Conservation (phyloP, 1,140 invertebrate species). For the Macrosteles quadrilineatus region DNA sequence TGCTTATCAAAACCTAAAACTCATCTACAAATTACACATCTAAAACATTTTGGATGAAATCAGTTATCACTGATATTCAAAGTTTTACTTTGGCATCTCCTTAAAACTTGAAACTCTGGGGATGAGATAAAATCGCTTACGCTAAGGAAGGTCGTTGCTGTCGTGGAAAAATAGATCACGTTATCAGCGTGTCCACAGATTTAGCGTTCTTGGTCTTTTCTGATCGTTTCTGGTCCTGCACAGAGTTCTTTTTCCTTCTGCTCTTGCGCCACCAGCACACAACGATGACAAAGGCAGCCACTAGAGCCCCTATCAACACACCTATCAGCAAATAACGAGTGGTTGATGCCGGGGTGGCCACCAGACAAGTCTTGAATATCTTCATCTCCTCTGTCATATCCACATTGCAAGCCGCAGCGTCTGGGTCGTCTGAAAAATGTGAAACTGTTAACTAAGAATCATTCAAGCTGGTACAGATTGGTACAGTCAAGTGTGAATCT, state of each 20-base stretch:
- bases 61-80: too few relatives aligned
- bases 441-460: too few relatives aligned
- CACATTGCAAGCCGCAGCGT: not conserved
- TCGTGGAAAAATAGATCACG: not conserved
- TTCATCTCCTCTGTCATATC: not conserved
- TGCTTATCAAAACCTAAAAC: too few relatives aligned
- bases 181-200: conserved; percentile 7
- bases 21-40: too few relatives aligned
- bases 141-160: too few relatives aligned
- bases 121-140: too few relatives aligned
- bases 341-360: not conserved
- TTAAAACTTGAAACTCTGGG: too few relatives aligned
- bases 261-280: conserved; percentile 3
- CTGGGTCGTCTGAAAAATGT: not conserved
- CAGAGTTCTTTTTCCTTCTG: conserved; percentile 28
- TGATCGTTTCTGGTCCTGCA: not conserved
- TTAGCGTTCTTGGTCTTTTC: not conserved
- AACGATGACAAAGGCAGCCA: conserved; percentile 9
- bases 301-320: not conserved
- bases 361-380: not conserved
- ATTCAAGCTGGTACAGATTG: too few relatives aligned
- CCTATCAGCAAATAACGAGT: not conserved
- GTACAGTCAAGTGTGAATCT: too few relatives aligned
- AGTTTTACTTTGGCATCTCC: too few relatives aligned
- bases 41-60: too few relatives aligned